Evolutionary conservation across 2,113 vertebrate species (phyloP).

Genomic region (Pteropus alecto): DNA sequence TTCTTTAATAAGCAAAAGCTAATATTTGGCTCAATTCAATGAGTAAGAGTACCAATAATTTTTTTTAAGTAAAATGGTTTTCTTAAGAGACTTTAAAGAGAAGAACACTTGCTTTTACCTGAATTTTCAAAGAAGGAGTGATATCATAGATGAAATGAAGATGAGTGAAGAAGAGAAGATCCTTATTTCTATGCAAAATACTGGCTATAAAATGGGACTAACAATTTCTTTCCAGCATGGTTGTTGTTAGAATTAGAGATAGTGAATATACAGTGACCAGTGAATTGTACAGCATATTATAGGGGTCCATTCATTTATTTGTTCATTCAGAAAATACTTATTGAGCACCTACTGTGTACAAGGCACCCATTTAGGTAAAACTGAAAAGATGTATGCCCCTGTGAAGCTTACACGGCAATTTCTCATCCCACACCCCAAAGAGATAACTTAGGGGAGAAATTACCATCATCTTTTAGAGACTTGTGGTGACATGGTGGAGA

Average conservation of each 20-base stretch:
- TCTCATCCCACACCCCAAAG: background rate
- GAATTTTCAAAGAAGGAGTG: background rate
- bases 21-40: rapidly evolving
- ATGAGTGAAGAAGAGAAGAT: background rate
- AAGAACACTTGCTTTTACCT: background rate
- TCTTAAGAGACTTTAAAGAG: background rate
- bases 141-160: background rate
- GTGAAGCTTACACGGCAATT: background rate
- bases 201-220: background rate
- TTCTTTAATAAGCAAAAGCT: background rate
- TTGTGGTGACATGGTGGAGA: background rate
- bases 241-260: background rate
- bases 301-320: background rate
- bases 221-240: background rate
- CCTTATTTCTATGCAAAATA: background rate
- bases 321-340: background rate
- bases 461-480: background rate
- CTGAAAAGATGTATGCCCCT: background rate
- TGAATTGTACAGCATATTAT: background rate
- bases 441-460: background rate
- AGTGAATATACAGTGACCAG: background rate
- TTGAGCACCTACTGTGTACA: background rate
- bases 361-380: background rate
- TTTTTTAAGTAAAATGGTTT: background rate
- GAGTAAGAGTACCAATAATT: rapidly evolving